Evolutionary conservation across 2,888 invertebrate species (phyloP).

Genomic region (Galerucella nymphaeae): DNA sequence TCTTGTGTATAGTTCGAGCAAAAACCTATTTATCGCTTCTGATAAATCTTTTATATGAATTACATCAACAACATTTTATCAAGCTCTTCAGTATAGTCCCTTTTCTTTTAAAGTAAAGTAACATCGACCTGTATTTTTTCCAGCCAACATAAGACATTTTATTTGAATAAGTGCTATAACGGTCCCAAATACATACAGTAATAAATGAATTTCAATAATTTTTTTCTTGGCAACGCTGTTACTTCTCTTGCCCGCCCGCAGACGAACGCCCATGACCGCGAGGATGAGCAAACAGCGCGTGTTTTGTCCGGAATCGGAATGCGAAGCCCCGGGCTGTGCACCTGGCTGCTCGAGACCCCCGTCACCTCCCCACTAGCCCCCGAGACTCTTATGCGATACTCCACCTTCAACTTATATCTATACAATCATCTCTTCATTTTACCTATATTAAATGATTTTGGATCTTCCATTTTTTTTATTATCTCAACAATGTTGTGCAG

Average conservation of each 20-base stretch:
- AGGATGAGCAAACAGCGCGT: constrained; percentile 63
- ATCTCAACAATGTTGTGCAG: background rate
- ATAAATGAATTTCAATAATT: background rate
- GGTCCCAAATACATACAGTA: background rate
- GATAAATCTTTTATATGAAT: too few species aligned
- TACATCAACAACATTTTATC: too few species aligned
- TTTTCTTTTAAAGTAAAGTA: too few species aligned
- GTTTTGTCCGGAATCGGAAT: constrained; percentile 65
- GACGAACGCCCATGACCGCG: constrained; percentile 51
- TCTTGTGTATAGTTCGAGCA: too few species aligned
- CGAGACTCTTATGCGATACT: constrained; percentile 39
- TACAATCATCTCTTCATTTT: constrained; percentile 42
- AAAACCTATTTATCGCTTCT: too few species aligned
- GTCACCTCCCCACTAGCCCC: constrained; percentile 49
- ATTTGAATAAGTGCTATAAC: too few species aligned
- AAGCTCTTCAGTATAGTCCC: too few species aligned
- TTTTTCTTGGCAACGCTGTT: constrained; percentile 21
- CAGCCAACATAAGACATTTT: too few species aligned
- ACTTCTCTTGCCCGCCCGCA: constrained; percentile 16
- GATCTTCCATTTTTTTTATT: background rate
- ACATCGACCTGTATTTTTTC: too few species aligned
- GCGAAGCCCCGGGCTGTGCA: constrained; percentile 63
- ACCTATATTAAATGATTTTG: constrained; percentile 25
- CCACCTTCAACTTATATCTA: constrained; percentile 43
- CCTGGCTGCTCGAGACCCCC: constrained; percentile 59